These are phyloP conservation scores for Clitarchus hookeri DNA, from an alignment of 2,888 invertebrate genomes.

Conservation along the genomic window DNA sequence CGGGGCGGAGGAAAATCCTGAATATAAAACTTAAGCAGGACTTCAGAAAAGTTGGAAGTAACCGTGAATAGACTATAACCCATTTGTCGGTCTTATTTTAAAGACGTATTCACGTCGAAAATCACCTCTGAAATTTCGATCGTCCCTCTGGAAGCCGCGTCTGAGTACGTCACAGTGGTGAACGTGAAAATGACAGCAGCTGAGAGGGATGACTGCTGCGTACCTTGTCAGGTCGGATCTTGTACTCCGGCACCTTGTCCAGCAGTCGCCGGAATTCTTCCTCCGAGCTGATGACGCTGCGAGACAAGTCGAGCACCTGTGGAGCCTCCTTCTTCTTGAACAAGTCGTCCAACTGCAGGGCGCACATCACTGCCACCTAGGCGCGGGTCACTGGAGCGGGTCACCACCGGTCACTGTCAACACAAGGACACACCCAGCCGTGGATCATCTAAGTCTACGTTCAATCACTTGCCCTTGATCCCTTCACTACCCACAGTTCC, in stretches of 20 bases:
- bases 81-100: too few species aligned
- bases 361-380: not conserved
- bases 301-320: constrained; percentile 82
- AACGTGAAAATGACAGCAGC: too few species aligned
- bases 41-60: too few species aligned
- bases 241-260: constrained; percentile 88
- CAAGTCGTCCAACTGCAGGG: constrained; percentile 74
- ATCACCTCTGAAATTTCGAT: not conserved
- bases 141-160: too few species aligned
- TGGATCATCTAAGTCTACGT: too few species aligned
- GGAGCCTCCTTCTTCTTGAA: constrained; percentile 85
- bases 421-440: not conserved
- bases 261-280: constrained; percentile 82
- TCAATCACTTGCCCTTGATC: too few species aligned
- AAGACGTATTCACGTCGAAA: not conserved
- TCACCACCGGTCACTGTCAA: not conserved
- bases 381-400: not conserved
- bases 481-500: too few species aligned
- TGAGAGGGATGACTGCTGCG: not conserved
- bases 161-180: too few species aligned
- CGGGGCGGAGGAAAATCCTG: not conserved
- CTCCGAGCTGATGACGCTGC: constrained; percentile 73
- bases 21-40: not conserved
- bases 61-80: too few species aligned
- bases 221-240: constrained; percentile 85